A percentile compares a stretch with the other conserved stretches of the same genome.
These are phyloP conservation scores for Cheilosia variabilis DNA, from an alignment of 2,888 invertebrate genomes.

Conservation along the genomic window DNA sequence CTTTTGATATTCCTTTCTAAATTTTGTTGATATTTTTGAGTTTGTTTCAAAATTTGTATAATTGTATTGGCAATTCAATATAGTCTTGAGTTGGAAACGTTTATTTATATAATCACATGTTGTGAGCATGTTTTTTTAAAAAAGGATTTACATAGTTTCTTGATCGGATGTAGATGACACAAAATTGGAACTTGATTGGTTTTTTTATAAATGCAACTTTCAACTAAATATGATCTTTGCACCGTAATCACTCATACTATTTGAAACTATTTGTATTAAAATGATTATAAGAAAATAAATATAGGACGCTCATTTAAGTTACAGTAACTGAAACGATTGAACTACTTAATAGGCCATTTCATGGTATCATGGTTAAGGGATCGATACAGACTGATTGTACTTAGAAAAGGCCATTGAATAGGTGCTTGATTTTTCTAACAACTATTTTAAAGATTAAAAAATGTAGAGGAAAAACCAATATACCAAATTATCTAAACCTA, in stretches of 20 bases:
- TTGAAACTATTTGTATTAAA: too few species aligned
- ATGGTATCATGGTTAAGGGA: too few species aligned
- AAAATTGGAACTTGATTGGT: background rate
- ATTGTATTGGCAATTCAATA: conserved; percentile 37
- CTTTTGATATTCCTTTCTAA: conserved; percentile 2
- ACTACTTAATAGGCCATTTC: too few species aligned
- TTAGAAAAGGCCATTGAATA: too few species aligned
- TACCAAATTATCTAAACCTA: too few species aligned
- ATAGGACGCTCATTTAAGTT: too few species aligned
- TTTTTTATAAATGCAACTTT: conserved; percentile 47
- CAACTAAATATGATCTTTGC: conserved; percentile 2
- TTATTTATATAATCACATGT: conserved; percentile 45
- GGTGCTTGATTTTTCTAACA: too few species aligned
- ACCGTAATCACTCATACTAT: background rate
- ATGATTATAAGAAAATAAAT: too few species aligned
- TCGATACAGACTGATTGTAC: too few species aligned
- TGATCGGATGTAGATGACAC: conserved; percentile 19
- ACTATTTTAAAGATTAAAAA: too few species aligned
- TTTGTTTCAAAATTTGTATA: conserved; percentile 16
- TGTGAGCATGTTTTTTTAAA: conserved; percentile 48
- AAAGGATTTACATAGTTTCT: conserved; percentile 1
- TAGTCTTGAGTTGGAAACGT: conserved; percentile 40
- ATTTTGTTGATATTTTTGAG: background rate
- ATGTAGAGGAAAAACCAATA: too few species aligned
- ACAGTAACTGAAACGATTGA: too few species aligned